Conservation (phyloP, 2,797 vertebrate species). For the Potorous gilbertii region DNA sequence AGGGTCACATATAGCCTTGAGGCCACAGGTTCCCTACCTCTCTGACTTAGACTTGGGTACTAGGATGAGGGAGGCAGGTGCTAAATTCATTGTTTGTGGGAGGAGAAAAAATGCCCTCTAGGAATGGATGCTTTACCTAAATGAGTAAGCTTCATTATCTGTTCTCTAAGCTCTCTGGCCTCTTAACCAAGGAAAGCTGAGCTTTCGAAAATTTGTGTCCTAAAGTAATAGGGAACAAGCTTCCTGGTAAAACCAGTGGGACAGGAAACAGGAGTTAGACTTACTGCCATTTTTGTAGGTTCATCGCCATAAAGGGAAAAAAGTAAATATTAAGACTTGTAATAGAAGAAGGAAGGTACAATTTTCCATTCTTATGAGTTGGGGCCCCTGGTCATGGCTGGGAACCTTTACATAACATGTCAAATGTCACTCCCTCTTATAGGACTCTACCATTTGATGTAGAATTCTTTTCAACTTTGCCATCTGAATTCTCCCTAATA, state of each 20-base stretch:
- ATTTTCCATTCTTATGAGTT: background rate
- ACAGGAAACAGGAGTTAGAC: background rate
- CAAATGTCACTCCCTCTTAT: background rate
- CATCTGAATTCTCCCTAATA: background rate
- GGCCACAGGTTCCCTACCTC: no score
- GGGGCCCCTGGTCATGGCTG: background rate
- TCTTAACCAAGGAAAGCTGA: slow-evolving; percentile 7
- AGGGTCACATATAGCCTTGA: no score
- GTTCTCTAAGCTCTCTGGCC: background rate
- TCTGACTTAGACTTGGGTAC: background rate
- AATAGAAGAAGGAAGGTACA: background rate
- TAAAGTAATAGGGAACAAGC: background rate
- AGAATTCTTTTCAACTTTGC: background rate
- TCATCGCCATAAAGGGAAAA: background rate
- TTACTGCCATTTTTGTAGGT: background rate
- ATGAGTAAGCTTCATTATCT: background rate
- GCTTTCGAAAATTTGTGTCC: slow-evolving; percentile 20
- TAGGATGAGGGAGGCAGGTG: background rate
- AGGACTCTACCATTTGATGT: background rate
- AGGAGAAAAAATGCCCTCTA: slow-evolving; percentile 18
- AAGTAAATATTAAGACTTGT: background rate
- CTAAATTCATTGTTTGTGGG: background rate
- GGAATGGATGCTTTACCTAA: background rate
- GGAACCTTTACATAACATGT: background rate
- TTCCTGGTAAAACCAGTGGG: background rate